Percentiles rank a stretch among this genome's conserved stretches.
These are phyloP conservation scores for Phainopepla nitens DNA, from an alignment of 2,113 vertebrate genomes.

Conservation along the genomic window DNA sequence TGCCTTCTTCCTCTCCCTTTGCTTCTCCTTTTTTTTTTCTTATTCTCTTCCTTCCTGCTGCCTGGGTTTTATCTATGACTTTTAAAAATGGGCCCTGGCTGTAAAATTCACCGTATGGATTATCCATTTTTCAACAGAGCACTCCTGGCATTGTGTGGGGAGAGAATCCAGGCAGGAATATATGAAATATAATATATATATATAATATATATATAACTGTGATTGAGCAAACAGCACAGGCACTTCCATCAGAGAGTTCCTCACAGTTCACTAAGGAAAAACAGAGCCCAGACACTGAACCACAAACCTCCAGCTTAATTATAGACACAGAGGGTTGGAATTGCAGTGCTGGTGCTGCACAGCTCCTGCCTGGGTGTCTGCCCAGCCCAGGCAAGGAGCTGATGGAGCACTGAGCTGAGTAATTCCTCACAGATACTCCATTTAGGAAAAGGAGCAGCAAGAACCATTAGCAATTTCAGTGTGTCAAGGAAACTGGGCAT, in stretches of 20 bases:
- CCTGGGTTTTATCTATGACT: constrained; percentile 15
- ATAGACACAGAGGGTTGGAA: neutral
- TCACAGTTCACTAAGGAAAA: constrained; percentile 26
- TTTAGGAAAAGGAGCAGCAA: neutral
- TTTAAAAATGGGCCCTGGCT: constrained; percentile 25
- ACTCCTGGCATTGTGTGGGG: neutral
- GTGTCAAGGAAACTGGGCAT: constrained; percentile 1
- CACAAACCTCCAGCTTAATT: constrained; percentile 37
- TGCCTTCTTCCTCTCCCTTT: neutral
- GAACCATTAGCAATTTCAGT: neutral
- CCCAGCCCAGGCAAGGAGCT: neutral
- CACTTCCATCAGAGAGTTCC: constrained; percentile 14
- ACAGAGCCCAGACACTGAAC: constrained; percentile 38
- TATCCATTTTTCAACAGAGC: constrained; percentile 54
- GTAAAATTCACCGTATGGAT: constrained; percentile 39
- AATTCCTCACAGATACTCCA: constrained; percentile 21
- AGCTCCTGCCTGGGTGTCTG: neutral
- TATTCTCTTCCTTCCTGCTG: neutral
- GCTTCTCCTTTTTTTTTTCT: neutral
- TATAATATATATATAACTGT: neutral
- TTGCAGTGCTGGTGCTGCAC: neutral
- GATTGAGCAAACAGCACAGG: constrained; percentile 22
- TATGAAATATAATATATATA: neutral
- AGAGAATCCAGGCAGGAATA: neutral
- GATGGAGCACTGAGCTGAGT: constrained; percentile 9